A percentile compares a stretch with the other conserved stretches of the same genome.
Evolutionary conservation across 2,888 invertebrate genomes (phyloP).

Genomic region (Habrosyne pyritoides): DNA sequence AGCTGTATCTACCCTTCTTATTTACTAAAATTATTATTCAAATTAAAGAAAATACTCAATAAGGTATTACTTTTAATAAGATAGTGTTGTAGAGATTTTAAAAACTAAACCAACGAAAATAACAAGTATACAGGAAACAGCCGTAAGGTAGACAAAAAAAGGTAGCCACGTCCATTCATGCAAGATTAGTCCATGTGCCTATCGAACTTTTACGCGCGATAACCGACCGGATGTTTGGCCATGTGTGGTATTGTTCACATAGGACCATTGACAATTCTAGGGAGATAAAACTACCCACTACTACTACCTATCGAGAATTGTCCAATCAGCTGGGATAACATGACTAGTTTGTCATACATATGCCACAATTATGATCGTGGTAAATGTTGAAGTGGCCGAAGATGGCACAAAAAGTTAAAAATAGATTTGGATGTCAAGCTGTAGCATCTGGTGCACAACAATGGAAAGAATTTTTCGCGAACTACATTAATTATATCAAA

Average conservation of each 20-base stretch:
- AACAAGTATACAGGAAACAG: slow-evolving; percentile 29
- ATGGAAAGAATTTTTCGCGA: no score
- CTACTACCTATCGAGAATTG: neutral
- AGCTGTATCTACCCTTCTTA: no score
- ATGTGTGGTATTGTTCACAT: slow-evolving; percentile 69
- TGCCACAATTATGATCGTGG: no score
- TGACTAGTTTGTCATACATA: neutral
- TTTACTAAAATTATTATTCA: no score
- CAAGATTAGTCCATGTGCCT: slow-evolving; percentile 56
- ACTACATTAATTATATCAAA: no score
- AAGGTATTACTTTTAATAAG: no score
- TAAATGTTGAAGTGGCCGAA: no score
- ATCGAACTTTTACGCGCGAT: slow-evolving; percentile 64
- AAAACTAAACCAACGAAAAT: slow-evolving; percentile 25
- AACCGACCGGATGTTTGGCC: slow-evolving; percentile 75
- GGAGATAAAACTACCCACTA: slow-evolving; percentile 26
- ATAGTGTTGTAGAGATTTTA: slow-evolving; percentile 19
- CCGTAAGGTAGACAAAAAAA: slow-evolving; percentile 32
- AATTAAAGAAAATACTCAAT: no score
- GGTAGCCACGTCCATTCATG: slow-evolving; percentile 52
- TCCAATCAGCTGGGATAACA: neutral
- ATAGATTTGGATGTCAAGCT: no score
- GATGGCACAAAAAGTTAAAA: no score
- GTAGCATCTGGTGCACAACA: no score
- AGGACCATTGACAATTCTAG: slow-evolving; percentile 43